Conservation (phyloP, 2,113 vertebrate genomes). For the Struthidea cinerea region DNA sequence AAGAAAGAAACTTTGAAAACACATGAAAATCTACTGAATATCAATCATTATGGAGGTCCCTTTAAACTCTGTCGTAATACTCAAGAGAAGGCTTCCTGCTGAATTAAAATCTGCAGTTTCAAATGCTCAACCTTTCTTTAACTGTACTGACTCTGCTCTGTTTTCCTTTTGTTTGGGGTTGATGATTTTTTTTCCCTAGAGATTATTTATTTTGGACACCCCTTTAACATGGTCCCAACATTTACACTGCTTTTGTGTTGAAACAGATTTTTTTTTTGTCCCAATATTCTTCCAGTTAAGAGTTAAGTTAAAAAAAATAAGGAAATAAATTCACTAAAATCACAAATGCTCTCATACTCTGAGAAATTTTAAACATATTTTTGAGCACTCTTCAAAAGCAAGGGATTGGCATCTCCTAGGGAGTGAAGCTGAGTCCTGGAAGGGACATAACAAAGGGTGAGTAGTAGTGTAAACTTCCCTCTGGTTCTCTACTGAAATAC, state of each 20-base stretch:
- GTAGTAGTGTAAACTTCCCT: background rate
- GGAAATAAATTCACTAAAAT: background rate
- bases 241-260: background rate
- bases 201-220: slow-evolving; percentile 10
- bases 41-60: slow-evolving; percentile 60
- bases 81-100: slow-evolving; percentile 50
- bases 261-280: background rate
- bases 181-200: background rate
- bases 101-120: slow-evolving; percentile 57
- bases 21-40: slow-evolving; percentile 66
- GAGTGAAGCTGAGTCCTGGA: background rate
- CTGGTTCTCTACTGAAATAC: background rate
- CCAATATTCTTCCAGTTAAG: background rate
- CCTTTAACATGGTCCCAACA: background rate
- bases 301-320: background rate
- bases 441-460: background rate
- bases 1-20: slow-evolving; percentile 66
- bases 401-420: background rate
- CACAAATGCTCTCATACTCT: background rate
- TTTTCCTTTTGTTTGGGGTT: slow-evolving; percentile 5
- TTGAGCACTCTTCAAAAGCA: background rate
- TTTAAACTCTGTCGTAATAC: slow-evolving; percentile 58
- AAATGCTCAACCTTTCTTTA: slow-evolving; percentile 37
- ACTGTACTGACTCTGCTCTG: background rate
- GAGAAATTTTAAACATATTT: background rate